These are phyloP conservation scores for Bimastos eiseni DNA, from an alignment of 2,888 invertebrate genomes.

Conservation along the genomic window DNA sequence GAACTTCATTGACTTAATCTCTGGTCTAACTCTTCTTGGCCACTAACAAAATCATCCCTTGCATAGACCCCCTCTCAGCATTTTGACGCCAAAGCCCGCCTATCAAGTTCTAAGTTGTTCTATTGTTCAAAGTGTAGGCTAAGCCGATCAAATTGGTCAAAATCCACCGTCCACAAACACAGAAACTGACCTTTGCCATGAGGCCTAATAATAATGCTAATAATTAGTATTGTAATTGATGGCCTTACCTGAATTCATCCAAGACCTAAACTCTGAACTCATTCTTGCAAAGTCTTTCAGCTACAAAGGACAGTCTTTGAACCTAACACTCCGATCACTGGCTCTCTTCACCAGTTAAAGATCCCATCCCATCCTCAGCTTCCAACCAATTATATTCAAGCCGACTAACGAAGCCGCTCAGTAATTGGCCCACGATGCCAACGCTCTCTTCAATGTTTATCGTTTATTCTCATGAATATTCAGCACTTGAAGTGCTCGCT, in stretches of 20 bases:
- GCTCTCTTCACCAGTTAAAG: slow-evolving; percentile 4
- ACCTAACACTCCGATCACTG: not conserved
- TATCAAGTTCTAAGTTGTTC: not conserved
- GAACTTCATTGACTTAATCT: not conserved
- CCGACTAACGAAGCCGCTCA: not conserved
- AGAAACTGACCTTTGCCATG: not conserved
- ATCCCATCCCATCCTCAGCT: not conserved
- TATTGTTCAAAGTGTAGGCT: not conserved
- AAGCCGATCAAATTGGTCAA: not conserved
- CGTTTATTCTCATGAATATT: not conserved
- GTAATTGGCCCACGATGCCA: not conserved
- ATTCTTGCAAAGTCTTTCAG: not conserved
- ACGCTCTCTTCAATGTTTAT: not conserved
- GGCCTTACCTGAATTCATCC: slow-evolving; percentile 20
- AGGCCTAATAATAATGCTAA: not conserved
- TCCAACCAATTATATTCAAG: not conserved
- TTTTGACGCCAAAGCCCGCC: not conserved
- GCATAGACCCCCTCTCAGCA: not conserved
- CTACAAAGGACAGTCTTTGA: slow-evolving; percentile 13
- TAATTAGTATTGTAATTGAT: slow-evolving; percentile 13
- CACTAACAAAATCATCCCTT: not conserved
- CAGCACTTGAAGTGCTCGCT: not conserved
- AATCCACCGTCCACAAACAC: not conserved
- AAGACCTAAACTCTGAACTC: slow-evolving; percentile 22
- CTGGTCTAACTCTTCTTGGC: not conserved